These are phyloP conservation scores for Norana najaformis DNA, from an alignment of 2,888 invertebrate genomes.

Conservation along the genomic window DNA sequence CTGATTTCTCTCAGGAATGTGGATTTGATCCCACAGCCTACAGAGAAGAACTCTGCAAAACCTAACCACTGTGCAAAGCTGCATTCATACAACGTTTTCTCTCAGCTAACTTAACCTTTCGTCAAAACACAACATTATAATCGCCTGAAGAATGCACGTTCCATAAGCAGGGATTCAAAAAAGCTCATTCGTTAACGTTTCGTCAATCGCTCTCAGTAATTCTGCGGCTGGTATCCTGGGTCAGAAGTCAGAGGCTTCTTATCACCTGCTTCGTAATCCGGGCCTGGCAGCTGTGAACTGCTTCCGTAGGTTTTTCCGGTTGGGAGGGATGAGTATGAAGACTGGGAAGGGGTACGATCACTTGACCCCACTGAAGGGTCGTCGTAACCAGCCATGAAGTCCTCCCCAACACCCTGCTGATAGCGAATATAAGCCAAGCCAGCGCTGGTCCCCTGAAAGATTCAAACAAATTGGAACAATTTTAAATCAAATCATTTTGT, in stretches of 20 bases:
- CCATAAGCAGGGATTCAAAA: not conserved
- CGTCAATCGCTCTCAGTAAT: not conserved
- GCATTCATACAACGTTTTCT: not conserved
- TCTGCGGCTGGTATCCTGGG: not conserved
- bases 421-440: not conserved
- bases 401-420: constrained; percentile 2
- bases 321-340: constrained; percentile 16
- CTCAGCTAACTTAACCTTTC: not conserved
- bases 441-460: not conserved
- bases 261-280: not conserved
- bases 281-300: not conserved
- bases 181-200: not conserved
- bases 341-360: not conserved
- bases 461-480: no score
- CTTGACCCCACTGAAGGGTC: not conserved
- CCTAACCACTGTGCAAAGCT: not conserved
- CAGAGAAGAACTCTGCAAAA: not conserved
- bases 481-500: no score
- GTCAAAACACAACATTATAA: not conserved
- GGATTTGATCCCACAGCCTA: not conserved
- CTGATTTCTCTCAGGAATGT: not conserved
- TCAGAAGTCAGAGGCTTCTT: constrained; percentile 7
- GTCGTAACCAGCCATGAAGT: constrained; percentile 23
- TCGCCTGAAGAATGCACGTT: not conserved
- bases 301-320: constrained; percentile 20